Evolutionary conservation across 2,797 vertebrate genomes (phyloP).

Genomic region (Hoplostethus atlanticus): DNA sequence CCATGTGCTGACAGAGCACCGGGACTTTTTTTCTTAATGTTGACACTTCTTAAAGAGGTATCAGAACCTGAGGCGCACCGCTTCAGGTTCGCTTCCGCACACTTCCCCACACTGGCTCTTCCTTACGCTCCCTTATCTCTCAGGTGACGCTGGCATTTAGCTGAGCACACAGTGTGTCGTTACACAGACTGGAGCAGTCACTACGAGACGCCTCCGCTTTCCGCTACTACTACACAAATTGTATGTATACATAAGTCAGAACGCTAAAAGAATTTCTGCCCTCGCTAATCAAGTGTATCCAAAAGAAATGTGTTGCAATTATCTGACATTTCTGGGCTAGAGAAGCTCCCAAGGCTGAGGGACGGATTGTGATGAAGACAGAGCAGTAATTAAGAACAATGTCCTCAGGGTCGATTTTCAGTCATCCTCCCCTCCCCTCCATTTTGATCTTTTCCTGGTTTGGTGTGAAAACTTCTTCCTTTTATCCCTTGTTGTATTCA

Average conservation of each 20-base stretch:
- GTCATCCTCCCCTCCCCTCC: conserved; percentile 46
- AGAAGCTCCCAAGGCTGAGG: conserved; percentile 76
- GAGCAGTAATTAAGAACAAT: conserved; percentile 81
- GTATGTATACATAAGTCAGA: conserved; percentile 69
- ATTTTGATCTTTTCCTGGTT: conserved; percentile 44
- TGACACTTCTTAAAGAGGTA: conserved; percentile 73
- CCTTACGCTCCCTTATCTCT: conserved; percentile 59
- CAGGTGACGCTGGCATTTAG: conserved; percentile 72
- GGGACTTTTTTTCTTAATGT: conserved; percentile 65
- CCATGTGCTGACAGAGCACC: conserved; percentile 61
- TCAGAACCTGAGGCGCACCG: conserved; percentile 57
- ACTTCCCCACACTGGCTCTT: conserved; percentile 35
- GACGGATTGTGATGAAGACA: conserved; percentile 77
- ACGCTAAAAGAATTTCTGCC: conserved; percentile 74
- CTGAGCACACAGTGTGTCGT: conserved; percentile 29
- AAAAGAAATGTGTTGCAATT: conserved; percentile 77
- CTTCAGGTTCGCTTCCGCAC: conserved; percentile 46
- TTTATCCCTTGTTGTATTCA: conserved; percentile 28
- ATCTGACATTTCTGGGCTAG: conserved; percentile 85
- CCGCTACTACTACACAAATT: conserved; percentile 52
- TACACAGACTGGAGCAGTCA: not conserved
- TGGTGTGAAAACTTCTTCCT: conserved; percentile 21
- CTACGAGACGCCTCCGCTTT: conserved; percentile 46
- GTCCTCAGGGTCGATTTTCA: conserved; percentile 76
- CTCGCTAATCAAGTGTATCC: conserved; percentile 80